Evolutionary conservation across 2,797 vertebrate genomes (phyloP), one percentile per base, ranked within the genome.

Genomic region (Fistularia commersonii): DNA sequence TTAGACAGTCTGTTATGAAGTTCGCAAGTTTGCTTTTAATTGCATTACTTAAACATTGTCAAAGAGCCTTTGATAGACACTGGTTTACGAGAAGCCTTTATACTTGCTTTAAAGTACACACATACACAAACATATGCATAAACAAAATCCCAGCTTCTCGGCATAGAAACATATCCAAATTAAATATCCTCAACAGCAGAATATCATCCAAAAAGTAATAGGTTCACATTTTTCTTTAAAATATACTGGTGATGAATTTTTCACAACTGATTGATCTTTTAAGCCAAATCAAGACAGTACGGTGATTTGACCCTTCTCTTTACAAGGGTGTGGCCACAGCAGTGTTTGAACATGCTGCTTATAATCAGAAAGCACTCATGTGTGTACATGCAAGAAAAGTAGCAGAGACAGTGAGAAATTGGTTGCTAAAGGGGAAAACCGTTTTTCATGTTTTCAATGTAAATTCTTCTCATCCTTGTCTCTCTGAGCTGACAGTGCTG

Each of bases 271-370:
- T 8, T 11, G 32, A 32, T n/a, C 11, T 64, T 40, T 66, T 61
- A 72, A 11, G 66, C 56, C 44, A 54, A n/a, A 31, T 56, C 62
- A 69, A 61, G 39, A 15, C n/a, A 12, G 43, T 57, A 15, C n/a
- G 14, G 43, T 57, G 0, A 50, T 66, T 52, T 39, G 37, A 14
- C 38, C 43, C 51, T 68, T 41, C 41, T 34, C 0, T 8, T 44
- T 61, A 36, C 31, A 51, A 51, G 70, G 81, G 77, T 71, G 80
- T 60, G 75, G 62, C 69, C 48, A 42, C 42, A 33, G 64, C 35
- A 55, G 41, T 72, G 69, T 78, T 64, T 70, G 12, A 72, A 77
- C 74, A 76, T 37, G 72, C 46, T 41, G 61, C 58, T 57, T 74
- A 69, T 63, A 57, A 64, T 74, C 77, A 77, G 72, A 60, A 80